Evolutionary conservation across 2,888 invertebrate species (phyloP), one percentile per base, ranked within the genome.

Genomic region (Matsumyia berberina): DNA sequence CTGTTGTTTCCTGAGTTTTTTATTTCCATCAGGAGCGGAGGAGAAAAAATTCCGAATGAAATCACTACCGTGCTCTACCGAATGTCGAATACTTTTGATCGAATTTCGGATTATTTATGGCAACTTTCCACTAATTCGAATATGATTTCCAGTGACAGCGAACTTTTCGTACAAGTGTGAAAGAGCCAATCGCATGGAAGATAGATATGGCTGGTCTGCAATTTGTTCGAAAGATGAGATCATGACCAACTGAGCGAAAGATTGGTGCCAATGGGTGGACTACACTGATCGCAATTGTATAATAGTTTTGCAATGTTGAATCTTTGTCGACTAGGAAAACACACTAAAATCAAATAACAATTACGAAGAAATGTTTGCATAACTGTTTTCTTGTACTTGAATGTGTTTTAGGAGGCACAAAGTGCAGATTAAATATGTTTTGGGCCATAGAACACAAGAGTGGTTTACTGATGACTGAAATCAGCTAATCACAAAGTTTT

Each of bases 21-120:
- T 88, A 89, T 86, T 90, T 89, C 90, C 90, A 91, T 91, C 89
- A 91, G 91, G 90, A 78, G 67, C 31, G 44, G 46, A 70, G 44
- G 19, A 58, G 31, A 24, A 57, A 62, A 46, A 12, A 31, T 31
- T 8, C 51, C 19, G 51, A 49, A 58, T 9, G 35, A 58, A 69
- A 44, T 62, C 55, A 57, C 83, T 85, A 70, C 58, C 51, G 74
- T 69, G 33, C 73, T 19, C 37, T 24, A 70, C 70, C 70, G 42
- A 76, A 66, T 66, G 19, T 80, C 85, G 85, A 80, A 85, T 31
- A 76, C 66, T 80, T 80, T 76, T 85, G 76, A 70, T 74, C 64
- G 70, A 80, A 80, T 62, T 64, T 33, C 12, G 49, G 29, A 46
- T 66, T 85, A 74, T 60, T 85, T 74, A 80, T 76, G 80, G 74